phyloP scores from a whole-genome alignment of 37 sponge, comb jelly and placozoan species.

The Diacarnus erythraeanus region DNA sequence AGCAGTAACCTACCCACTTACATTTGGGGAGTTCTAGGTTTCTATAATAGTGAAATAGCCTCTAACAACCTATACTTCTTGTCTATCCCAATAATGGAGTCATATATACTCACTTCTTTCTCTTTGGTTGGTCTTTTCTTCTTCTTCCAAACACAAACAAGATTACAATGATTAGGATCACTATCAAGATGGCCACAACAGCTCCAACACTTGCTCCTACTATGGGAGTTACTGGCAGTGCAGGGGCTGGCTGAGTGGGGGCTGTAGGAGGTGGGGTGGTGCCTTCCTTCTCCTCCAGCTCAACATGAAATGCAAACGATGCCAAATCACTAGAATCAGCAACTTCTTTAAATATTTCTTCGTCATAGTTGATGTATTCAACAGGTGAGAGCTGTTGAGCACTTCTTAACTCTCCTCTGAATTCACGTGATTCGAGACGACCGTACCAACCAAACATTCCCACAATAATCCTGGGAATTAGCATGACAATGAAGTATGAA shows the following conservation, averaged over 20 bases:
- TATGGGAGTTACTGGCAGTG: neutral
- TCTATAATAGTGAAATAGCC: too few species aligned
- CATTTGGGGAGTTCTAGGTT: too few species aligned
- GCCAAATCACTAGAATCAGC: neutral
- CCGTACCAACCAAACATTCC: slow-evolving; percentile 36
- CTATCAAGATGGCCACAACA: slow-evolving; percentile 16
- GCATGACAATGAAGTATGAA: too few species aligned
- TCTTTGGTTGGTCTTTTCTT: slow-evolving; percentile 21
- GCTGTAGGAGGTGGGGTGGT: neutral
- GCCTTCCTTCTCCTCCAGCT: neutral
- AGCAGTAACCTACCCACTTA: too few species aligned
- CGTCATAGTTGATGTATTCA: neutral
- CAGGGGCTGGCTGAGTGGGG: neutral
- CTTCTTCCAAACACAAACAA: slow-evolving; percentile 26
- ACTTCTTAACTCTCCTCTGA: neutral
- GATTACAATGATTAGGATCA: slow-evolving; percentile 25
- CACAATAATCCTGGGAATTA: slow-evolving; percentile 11
- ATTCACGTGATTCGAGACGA: neutral
- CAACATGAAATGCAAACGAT: neutral
- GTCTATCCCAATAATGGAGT: too few species aligned
- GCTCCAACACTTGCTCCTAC: neutral
- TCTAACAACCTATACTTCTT: too few species aligned
- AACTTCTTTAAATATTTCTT: neutral
- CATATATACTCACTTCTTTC: slow-evolving; percentile 2
- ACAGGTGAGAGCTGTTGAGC: neutral